A percentile compares a stretch with the other conserved stretches of the same genome.
phyloP scores from a whole-genome alignment of 2,888 invertebrate species.

The Acronicta aceris region DNA sequence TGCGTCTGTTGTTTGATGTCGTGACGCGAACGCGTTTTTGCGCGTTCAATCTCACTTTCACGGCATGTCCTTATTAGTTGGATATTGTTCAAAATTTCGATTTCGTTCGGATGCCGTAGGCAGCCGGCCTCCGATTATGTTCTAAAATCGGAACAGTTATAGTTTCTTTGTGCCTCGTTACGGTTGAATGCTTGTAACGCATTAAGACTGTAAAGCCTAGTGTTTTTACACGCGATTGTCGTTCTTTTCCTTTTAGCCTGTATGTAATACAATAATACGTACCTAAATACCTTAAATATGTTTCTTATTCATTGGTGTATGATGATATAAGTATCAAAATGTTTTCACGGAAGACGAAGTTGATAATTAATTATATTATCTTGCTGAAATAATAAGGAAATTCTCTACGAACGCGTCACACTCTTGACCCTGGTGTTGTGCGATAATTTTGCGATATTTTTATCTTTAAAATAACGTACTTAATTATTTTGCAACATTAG shows the following conservation, averaged over 20 bases:
- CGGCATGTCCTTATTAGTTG: conserved; percentile 80
- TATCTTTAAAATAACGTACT: conserved; percentile 7
- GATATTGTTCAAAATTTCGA: conserved; percentile 79
- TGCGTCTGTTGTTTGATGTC: conserved; percentile 52
- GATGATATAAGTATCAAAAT: background rate
- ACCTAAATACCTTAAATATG: too few relatives aligned
- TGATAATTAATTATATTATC: conserved; percentile 36
- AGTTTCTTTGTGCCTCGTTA: conserved; percentile 47
- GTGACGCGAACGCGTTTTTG: conserved; percentile 67
- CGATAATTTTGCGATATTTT: conserved; percentile 28
- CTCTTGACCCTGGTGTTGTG: conserved; percentile 33
- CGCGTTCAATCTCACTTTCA: conserved; percentile 76
- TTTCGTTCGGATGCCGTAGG: conserved; percentile 71
- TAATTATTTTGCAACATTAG: conserved; percentile 18
- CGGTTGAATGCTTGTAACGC: conserved; percentile 41
- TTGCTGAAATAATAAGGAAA: conserved; percentile 31
- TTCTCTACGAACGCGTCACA: conserved; percentile 3
- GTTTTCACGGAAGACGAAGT: conserved; percentile 5
- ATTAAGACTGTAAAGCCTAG: conserved; percentile 36
- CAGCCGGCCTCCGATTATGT: conserved; percentile 51
- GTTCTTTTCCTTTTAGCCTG: conserved; percentile 20
- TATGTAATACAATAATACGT: too few relatives aligned
- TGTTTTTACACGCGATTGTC: conserved; percentile 40
- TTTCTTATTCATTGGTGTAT: too few relatives aligned
- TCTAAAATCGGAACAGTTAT: conserved; percentile 49